Percentiles rank a stretch among this genome's conserved stretches.
phyloP scores from a whole-genome alignment of 1,140 invertebrate species.

The Lepeophtheirus salmonis region DNA sequence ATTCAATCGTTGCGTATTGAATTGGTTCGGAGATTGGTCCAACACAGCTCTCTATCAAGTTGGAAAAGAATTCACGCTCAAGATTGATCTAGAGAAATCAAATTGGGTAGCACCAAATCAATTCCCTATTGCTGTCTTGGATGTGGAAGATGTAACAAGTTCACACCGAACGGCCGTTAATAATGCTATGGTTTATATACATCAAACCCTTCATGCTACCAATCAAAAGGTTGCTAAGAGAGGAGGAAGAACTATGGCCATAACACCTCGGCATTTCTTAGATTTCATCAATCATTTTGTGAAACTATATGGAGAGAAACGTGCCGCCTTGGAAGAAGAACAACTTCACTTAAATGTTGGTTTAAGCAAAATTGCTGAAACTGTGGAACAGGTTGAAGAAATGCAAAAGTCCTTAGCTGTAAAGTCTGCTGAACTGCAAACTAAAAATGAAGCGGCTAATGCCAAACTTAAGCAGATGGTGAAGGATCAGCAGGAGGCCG shows the following conservation, averaged over 20 bases:
- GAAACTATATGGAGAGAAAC: constrained; percentile 91
- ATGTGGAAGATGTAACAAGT: neutral
- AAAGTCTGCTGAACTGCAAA: constrained; percentile 74
- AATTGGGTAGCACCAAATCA: constrained; percentile 64
- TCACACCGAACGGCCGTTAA: constrained; percentile 52
- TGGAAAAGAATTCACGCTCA: constrained; percentile 64
- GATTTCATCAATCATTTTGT: constrained; percentile 99
- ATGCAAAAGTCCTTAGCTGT: constrained; percentile 96
- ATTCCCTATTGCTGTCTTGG: constrained; percentile 40
- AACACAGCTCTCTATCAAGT: constrained; percentile 89
- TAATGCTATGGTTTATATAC: constrained; percentile 94
- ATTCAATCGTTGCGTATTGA: constrained; percentile 97
- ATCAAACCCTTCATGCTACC: constrained; percentile 86
- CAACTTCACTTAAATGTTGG: constrained; percentile 97
- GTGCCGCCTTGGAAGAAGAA: constrained; percentile 93
- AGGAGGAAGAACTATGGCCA: constrained; percentile 83
- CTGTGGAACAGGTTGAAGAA: constrained; percentile 97
- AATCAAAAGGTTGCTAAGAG: constrained; percentile 71
- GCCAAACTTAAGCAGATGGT: constrained; percentile 97
- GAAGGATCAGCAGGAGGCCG: constrained; percentile 97
- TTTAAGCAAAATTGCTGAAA: constrained; percentile 94
- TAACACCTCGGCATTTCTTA: constrained; percentile 94
- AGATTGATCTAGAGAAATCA: constrained; percentile 58
- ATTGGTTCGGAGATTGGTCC: constrained; percentile 99
- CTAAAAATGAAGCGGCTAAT: constrained; percentile 98